Evolutionary conservation across 2,113 vertebrate genomes (phyloP), one percentile per base, ranked within the genome.

Genomic region (Sylvilagus bachmani): DNA sequence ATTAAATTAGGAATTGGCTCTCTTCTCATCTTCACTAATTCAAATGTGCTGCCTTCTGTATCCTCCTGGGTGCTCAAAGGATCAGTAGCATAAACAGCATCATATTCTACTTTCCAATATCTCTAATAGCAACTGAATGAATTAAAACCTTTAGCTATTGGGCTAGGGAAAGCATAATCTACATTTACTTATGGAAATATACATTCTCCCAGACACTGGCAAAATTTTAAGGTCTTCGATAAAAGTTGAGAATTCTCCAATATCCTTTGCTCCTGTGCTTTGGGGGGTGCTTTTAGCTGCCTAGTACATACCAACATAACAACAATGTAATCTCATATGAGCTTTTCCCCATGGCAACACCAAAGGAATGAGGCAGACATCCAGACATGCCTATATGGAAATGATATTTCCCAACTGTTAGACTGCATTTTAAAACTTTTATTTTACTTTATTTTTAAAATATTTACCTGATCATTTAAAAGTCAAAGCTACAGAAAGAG

Each of bases 1-100:
- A 92, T 66, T 95, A 95, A 88, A 96, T 96, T 96, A 96, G 74
- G 44, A 83, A 58, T 2, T 25, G 74, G 79, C 31, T 95, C 51
- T 88, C 79, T 70, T 67, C 36, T 92, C 33, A 71, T 66, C 31
- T 64, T 80, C 83, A 79, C 33, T 62, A 92, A 83, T 36, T 66
- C 64, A 12, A 89, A 93, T 58, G 27, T 70, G 38, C 8, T n/a
- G 12, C 70, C 78, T 38, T 80, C 12, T 31, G 10, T 17, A 22
- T 12, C 75, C 73, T 92, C 78, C 14, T 21, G 29, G 17, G 70
- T 38, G 3, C 29, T 66, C 21, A 81, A 90, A 51, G 21, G 31
- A n/a, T 53, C 12, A 31, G 10, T 27, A 82, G 51, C 44, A 71
- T 49, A 74, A 89, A 79, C 11, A 49, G 17, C 17, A 88, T 3